Base-by-base conservation (phyloP, 2,113 vertebrate genomes). In the Poecilia latipinna region DNA sequence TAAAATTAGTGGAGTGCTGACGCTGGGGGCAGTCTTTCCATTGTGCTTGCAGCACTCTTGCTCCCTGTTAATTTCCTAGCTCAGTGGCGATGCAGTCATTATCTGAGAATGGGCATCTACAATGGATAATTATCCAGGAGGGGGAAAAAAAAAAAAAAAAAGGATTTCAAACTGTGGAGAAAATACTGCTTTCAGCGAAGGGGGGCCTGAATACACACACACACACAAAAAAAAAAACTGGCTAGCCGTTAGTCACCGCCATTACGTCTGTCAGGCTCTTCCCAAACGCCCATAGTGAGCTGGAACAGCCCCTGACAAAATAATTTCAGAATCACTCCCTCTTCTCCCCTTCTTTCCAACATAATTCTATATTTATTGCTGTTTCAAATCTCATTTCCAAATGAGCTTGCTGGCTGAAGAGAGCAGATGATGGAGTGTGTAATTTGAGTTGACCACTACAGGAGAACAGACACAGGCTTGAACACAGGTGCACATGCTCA, bases 91-190 rank as follows among this genome's bases (percentile, higher is more conserved):
- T 87, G 90, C 88, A 91, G 88, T 93, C 91, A 93, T 93, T 93
- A 92, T 93, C 93, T 91, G 87, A 89, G 90, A 88, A 91, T 87
- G 88, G 90, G 90, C 90, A 93, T 93, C 90, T 93, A 93, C 90
- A 92, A 88, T 91, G 79, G 86, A 93, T 93, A 93, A 93, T 93
- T 92, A 93, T 91, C 88, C 88, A 78, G 86, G 90, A 90, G 2
- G 48, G 48, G 13, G 2, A 15, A 8, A 44, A 90, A 86, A 7
- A 15, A 8, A 44, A 90, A 86, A 65, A 65, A 90, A 86, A 89
- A 86, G 83, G 90, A 88, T 88, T 92, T 93, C 86, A 89, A 91
- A 92, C 85, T 91, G 91, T 85, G 90, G 78, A 71, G 86, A 90
- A 91, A 92, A 91, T 89, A 90, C 88, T 75, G 88, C 82, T 91